phyloP scores from a whole-genome alignment of 1,140 invertebrate genomes.

The Lordiphosa clarofinis region DNA sequence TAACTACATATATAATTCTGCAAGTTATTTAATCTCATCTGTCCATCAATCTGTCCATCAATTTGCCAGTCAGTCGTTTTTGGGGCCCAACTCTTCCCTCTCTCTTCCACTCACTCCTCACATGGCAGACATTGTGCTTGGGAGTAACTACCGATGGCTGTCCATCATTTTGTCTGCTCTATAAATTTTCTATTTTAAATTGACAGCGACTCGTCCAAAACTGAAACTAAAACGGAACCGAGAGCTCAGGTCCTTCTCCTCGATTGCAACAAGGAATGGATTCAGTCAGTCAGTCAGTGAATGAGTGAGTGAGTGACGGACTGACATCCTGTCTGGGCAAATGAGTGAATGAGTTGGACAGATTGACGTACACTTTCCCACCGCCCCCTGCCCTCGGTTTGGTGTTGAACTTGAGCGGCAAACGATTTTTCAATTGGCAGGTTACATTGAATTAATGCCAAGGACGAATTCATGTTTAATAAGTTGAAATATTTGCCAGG shows the following conservation, averaged over 20 bases:
- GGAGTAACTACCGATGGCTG: conserved; percentile 66
- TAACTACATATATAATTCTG: conserved; percentile 38
- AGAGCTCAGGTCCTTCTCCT: conserved; percentile 37
- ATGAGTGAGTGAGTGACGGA: conserved; percentile 50
- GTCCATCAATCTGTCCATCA: conserved; percentile 76
- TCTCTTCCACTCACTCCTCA: conserved; percentile 10
- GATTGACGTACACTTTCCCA: conserved; percentile 38
- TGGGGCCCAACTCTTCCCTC: conserved; percentile 26
- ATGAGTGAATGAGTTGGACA: conserved; percentile 51
- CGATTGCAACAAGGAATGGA: conserved; percentile 41
- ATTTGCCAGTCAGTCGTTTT: conserved; percentile 64
- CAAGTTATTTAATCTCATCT: conserved; percentile 79
- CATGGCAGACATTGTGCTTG: conserved; percentile 37
- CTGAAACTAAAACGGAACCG: conserved; percentile 73
- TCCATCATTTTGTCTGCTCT: conserved; percentile 78
- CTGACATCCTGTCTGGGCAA: conserved; percentile 52
- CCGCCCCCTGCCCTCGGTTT: conserved; percentile 37
- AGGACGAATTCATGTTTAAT: conserved; percentile 38
- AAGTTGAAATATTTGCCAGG: conserved; percentile 22
- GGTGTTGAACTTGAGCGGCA: conserved; percentile 62
- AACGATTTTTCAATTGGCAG: conserved; percentile 52
- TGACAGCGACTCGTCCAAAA: conserved; percentile 75
- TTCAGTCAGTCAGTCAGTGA: conserved; percentile 31
- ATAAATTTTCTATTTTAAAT: conserved; percentile 79
- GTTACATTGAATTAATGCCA: conserved; percentile 50